Conservation (phyloP, 2,113 vertebrate genomes). For the Bagarius yarrelli region DNA sequence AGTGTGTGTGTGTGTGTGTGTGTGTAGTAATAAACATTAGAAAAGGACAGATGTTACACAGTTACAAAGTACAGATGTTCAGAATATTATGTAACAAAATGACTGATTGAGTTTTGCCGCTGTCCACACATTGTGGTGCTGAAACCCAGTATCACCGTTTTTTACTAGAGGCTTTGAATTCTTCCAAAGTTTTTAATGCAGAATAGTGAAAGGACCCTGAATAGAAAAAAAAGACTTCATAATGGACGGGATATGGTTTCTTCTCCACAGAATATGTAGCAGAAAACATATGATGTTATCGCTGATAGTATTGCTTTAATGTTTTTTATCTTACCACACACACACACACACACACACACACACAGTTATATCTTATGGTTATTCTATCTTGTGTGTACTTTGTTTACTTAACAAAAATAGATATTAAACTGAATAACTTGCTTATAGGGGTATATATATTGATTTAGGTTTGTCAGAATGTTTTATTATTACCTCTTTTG, state of each 20-base stretch:
- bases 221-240: background rate
- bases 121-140: conserved; percentile 41
- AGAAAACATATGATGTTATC: background rate
- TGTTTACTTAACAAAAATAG: background rate
- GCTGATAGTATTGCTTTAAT: background rate
- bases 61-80: too few species aligned
- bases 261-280: background rate
- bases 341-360: too few species aligned
- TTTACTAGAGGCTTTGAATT: background rate
- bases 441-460: too few species aligned
- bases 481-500: too few species aligned
- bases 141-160: conserved; percentile 19
- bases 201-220: too few species aligned
- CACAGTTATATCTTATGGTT: background rate
- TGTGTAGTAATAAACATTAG: background rate
- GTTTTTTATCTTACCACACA: background rate
- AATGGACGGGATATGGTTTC: background rate
- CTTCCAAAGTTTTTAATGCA: background rate
- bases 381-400: background rate
- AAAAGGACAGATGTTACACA: too few species aligned
- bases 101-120: conserved; percentile 1
- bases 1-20: too few species aligned
- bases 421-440: too few species aligned
- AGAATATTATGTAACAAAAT: too few species aligned
- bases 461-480: too few species aligned